Base-by-base conservation (phyloP, 2,888 invertebrate species). In the Eupithecia insigniata region DNA sequence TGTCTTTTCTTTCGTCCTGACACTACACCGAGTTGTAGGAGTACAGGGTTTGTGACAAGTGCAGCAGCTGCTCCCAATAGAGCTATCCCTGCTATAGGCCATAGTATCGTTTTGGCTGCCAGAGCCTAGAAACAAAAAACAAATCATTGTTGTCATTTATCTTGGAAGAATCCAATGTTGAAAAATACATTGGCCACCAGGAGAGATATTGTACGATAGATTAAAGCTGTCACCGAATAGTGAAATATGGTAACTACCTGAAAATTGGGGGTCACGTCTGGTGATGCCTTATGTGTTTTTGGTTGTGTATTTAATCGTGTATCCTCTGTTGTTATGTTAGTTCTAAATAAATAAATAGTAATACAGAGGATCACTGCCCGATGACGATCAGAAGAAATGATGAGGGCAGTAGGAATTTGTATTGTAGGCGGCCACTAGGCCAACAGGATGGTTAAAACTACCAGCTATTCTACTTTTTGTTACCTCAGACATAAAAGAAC, bases 1-100 rank as follows among this genome's bases (percentile, higher is more conserved):
- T 93, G 90, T 46, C 96, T 92, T 83, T 95, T 95, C 79, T 90
- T 95, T 72, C 94, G 87, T 22, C 96, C 97, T 22, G 96, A 95
- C 12, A 97, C 93, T 0, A 97, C 96, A 34, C 97, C 97, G 61
- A 98, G 94, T 87, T 97, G 97, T 51, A 98, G 89, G 18, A 98
- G 95, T 68, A 97, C 95, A 6, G 98, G 97, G 89, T 97, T 97
- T 79, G 95, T 95, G 69, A 97, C 96, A 72, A 97, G 91, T 22
- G 97, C 96, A 30, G 97, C 97, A 1, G 97, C 97, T 39, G 97
- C 97, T 51, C 97, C 97, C 66, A 97, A 89, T n/a, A 98, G 93
- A 0, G 97, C 97, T 62, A 97, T 95, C 30, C 97, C 97, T 55
- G 97, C 97, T 77, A 97, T 88, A 0, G 97, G 97, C 85, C 96